Conservation (phyloP, 2,888 invertebrate genomes). For the Ramazzottius varieornatus region DNA sequence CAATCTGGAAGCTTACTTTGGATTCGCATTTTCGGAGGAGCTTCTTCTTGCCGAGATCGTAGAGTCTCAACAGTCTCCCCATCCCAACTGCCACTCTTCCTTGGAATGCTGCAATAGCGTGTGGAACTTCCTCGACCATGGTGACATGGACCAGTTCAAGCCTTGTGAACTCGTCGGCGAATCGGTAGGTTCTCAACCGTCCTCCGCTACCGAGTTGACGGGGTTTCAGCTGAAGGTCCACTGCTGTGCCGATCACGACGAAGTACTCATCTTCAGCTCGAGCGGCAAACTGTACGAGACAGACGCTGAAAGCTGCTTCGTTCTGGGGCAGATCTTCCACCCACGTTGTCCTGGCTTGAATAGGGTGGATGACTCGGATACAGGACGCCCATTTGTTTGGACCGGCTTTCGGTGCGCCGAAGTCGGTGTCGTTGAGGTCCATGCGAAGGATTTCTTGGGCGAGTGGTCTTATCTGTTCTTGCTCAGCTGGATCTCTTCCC, state of each 20-base stretch:
- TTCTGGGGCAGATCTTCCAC: constrained; percentile 67
- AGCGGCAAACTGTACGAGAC: constrained; percentile 48
- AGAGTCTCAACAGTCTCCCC: constrained; percentile 64
- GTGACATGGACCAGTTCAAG: constrained; percentile 82
- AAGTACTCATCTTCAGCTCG: constrained; percentile 33
- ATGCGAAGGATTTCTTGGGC: constrained; percentile 86
- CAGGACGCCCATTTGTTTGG: constrained; percentile 82
- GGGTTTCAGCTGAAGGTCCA: constrained; percentile 65
- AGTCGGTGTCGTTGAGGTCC: constrained; percentile 67
- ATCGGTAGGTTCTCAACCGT: constrained; percentile 17
- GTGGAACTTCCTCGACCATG: constrained; percentile 64
- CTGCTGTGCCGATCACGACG: constrained; percentile 62
- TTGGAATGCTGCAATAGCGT: constrained; percentile 64
- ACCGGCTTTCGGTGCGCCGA: constrained; percentile 81
- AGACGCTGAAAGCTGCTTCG: constrained; percentile 68
- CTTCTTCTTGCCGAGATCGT: constrained; percentile 89
- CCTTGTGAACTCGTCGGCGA: constrained; percentile 47
- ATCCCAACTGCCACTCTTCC: constrained; percentile 72
- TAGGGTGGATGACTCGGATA: constrained; percentile 59
- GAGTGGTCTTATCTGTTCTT: constrained; percentile 82
- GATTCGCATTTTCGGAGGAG: constrained; percentile 90
- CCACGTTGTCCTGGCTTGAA: constrained; percentile 46
- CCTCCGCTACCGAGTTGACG: constrained; percentile 46
- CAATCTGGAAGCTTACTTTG: constrained; percentile 28
- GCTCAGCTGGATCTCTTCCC: constrained; percentile 81